Conservation (phyloP, 2,888 invertebrate species). For the Diarsia mendica region DNA sequence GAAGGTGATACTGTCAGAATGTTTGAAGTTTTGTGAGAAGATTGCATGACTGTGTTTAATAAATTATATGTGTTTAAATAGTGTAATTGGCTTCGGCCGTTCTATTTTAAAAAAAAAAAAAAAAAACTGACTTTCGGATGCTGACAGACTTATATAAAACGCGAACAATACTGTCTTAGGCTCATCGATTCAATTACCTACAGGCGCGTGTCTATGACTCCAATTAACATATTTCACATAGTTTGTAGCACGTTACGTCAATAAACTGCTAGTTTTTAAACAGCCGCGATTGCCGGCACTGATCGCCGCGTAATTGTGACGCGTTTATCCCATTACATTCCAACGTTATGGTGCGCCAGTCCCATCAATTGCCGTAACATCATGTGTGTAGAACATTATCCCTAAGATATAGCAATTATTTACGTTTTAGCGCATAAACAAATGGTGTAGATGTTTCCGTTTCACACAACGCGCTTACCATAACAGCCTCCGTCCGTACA, state of each 20-base stretch:
- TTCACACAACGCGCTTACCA: slow-evolving; percentile 49
- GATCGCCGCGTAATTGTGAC: slow-evolving; percentile 41
- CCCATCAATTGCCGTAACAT: slow-evolving; percentile 17
- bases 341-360: slow-evolving; percentile 32
- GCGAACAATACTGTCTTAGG: slow-evolving; percentile 16
- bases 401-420: slow-evolving; percentile 15
- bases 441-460: slow-evolving; percentile 51
- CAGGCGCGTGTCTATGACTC: slow-evolving; percentile 12
- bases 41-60: too few species aligned
- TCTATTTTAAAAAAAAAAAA: too few species aligned
- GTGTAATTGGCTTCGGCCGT: too few species aligned
- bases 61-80: too few species aligned
- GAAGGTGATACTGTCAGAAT: too few species aligned
- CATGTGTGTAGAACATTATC: slow-evolving; percentile 8
- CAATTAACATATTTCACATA: slow-evolving; percentile 55
- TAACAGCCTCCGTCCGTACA: slow-evolving; percentile 62
- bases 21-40: too few species aligned
- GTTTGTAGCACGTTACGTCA: slow-evolving; percentile 38
- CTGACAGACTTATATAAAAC: slow-evolving; percentile 32
- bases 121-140: neutral
- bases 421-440: slow-evolving; percentile 37
- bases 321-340: slow-evolving; percentile 42
- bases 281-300: slow-evolving; percentile 24
- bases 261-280: slow-evolving; percentile 54
- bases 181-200: slow-evolving; percentile 51